phyloP scores from a whole-genome alignment of 2,888 invertebrate genomes.

The Tachina lurida region DNA sequence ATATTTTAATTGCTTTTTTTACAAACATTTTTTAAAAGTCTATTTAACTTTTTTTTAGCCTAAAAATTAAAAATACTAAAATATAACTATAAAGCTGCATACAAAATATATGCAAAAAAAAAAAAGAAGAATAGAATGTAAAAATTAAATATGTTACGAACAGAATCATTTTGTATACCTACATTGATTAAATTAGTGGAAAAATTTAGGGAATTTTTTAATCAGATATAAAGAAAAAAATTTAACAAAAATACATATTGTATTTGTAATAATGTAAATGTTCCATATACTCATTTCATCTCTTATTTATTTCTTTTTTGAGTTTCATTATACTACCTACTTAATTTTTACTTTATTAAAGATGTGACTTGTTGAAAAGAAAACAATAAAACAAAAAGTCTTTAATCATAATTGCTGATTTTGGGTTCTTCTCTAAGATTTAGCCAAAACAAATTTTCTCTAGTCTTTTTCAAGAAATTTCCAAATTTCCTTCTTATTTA shows the following conservation, averaged over 20 bases:
- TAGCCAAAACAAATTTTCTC: background rate
- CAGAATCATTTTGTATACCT: constrained; percentile 56
- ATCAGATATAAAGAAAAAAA: constrained; percentile 36
- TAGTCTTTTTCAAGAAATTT: constrained; percentile 29
- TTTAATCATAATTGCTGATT: constrained; percentile 20
- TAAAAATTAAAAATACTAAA: constrained; percentile 40
- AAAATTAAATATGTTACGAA: constrained; percentile 38
- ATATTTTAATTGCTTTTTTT: constrained; percentile 46
- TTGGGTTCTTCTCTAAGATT: background rate
- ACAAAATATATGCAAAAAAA: background rate
- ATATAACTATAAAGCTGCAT: background rate
- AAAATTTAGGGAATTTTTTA: constrained; percentile 70
- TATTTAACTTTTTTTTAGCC: constrained; percentile 47
- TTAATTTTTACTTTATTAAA: constrained; percentile 64
- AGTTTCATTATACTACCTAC: constrained; percentile 58
- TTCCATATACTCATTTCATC: constrained; percentile 63
- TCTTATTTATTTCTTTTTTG: constrained; percentile 55
- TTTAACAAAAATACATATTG: constrained; percentile 64
- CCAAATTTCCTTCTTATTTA: constrained; percentile 15
- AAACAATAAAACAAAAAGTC: background rate
- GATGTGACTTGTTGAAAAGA: constrained; percentile 32
- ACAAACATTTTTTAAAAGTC: constrained; percentile 26
- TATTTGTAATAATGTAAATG: constrained; percentile 66
- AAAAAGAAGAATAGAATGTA: background rate
- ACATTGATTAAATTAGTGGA: constrained; percentile 64